These are phyloP conservation scores for Caenorhabditis sp. DNA, from an alignment of 2,888 invertebrate genomes.

Conservation along the genomic window DNA sequence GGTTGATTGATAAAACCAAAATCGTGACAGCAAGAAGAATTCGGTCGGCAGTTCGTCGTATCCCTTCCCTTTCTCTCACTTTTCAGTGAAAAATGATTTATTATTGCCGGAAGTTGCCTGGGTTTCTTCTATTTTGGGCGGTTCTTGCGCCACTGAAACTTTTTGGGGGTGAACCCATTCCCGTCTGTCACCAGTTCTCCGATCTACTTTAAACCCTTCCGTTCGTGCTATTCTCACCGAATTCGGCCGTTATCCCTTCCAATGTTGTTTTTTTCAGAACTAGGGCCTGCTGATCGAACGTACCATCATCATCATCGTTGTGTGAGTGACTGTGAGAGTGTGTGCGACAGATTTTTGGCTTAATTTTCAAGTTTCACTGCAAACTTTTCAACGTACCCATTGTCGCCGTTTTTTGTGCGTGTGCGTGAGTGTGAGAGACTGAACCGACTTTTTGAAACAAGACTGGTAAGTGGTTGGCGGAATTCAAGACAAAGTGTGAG, in stretches of 20 bases:
- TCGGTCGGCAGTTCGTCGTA: neutral
- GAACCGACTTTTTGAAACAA: constrained; percentile 14
- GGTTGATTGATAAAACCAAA: too few relatives aligned
- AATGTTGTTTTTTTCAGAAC: constrained; percentile 39
- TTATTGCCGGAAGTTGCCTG: too few relatives aligned
- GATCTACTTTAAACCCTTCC: too few relatives aligned
- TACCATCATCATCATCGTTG: constrained; percentile 39
- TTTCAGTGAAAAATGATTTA: too few relatives aligned
- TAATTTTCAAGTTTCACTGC: constrained; percentile 20
- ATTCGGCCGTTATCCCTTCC: neutral
- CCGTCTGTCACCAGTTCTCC: too few relatives aligned
- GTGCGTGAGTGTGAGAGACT: constrained; percentile 53
- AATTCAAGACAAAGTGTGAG: neutral
- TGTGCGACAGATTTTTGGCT: constrained; percentile 40
- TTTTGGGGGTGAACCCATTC: too few relatives aligned
- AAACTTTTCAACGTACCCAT: neutral
- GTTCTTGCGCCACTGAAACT: too few relatives aligned
- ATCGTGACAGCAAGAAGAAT: too few relatives aligned
- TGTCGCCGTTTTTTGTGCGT: constrained; percentile 14
- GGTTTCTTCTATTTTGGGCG: too few relatives aligned
- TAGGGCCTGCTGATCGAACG: constrained; percentile 42
- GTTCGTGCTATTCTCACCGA: too few relatives aligned
- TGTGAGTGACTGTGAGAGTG: constrained; percentile 52
- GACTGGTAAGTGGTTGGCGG: constrained; percentile 37
- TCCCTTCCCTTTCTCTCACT: neutral